Conservation (phyloP, 2,113 vertebrate species). For the Atractosteus spatula region DNA sequence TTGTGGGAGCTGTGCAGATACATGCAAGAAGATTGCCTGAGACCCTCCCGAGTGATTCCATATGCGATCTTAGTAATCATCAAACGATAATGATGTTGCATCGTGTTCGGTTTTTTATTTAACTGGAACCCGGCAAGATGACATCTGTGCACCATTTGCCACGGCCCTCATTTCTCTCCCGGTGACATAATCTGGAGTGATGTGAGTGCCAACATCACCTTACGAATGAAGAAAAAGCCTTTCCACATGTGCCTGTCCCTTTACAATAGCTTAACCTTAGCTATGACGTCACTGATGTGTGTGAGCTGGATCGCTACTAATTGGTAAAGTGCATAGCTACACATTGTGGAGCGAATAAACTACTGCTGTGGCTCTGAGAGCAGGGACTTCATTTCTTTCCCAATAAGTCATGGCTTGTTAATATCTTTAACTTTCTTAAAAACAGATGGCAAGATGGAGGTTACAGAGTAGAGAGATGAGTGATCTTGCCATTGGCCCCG, state of each 20-base stretch:
- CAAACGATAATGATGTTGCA: conserved; percentile 12
- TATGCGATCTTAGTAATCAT: conserved; percentile 24
- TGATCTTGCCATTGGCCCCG: too few relatives aligned
- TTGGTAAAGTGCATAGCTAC: too few relatives aligned
- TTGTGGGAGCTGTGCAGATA: conserved; percentile 1
- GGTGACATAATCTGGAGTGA: not conserved
- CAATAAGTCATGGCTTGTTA: too few relatives aligned
- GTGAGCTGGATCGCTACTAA: not conserved
- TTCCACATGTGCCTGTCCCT: not conserved
- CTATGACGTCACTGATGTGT: not conserved
- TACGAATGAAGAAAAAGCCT: not conserved
- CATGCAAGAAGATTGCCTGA: conserved; percentile 17
- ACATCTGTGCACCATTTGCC: not conserved
- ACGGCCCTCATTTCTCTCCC: not conserved
- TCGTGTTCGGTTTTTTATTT: conserved; percentile 8
- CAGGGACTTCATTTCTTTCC: too few relatives aligned
- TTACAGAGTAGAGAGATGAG: too few relatives aligned
- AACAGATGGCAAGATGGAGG: too few relatives aligned
- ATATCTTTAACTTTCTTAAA: too few relatives aligned
- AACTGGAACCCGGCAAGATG: not conserved
- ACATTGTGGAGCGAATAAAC: too few relatives aligned
- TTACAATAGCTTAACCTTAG: not conserved
- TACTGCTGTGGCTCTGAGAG: too few relatives aligned
- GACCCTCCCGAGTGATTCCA: conserved; percentile 29
- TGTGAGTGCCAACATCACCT: not conserved